A percentile compares a stretch with the other conserved stretches of the same genome.
phyloP scores from a whole-genome alignment of 1,140 invertebrate species.

The Drosophila subpulchrella region DNA sequence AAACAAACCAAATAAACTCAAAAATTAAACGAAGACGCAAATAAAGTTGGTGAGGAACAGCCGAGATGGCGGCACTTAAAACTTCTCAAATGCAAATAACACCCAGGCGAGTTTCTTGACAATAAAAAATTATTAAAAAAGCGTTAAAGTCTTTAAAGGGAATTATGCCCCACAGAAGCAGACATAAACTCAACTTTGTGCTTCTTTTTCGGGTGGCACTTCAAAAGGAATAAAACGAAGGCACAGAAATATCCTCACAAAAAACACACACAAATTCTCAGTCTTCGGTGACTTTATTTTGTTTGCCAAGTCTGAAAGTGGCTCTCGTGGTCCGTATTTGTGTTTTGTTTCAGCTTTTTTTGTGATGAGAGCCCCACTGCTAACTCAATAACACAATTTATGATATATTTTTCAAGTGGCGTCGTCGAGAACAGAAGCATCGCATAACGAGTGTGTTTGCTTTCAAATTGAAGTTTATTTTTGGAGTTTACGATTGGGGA shows the following conservation, averaged over 20 bases:
- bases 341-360: conserved; percentile 36
- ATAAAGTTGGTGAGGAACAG: conserved; percentile 24
- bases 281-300: conserved; percentile 36
- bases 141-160: conserved; percentile 74
- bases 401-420: conserved; percentile 60
- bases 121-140: conserved; percentile 79
- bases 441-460: conserved; percentile 38
- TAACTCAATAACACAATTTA: conserved; percentile 75
- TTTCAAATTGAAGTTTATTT: conserved; percentile 30
- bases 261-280: conserved; percentile 60
- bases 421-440: conserved; percentile 38
- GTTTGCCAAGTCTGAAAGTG: conserved; percentile 50
- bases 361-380: conserved; percentile 30
- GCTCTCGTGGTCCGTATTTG: conserved; percentile 34
- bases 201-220: conserved; percentile 58
- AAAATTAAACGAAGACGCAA: conserved; percentile 42
- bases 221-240: conserved; percentile 74
- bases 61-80: conserved; percentile 36
- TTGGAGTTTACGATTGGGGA: conserved; percentile 5
- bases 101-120: conserved; percentile 39
- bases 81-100: conserved; percentile 48
- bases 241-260: conserved; percentile 52
- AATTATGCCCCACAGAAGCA: conserved; percentile 58
- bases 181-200: conserved; percentile 59
- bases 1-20: conserved; percentile 33